phyloP scores from a whole-genome alignment of 2,113 vertebrate genomes.

The Ictidomys tridecemlineatus region DNA sequence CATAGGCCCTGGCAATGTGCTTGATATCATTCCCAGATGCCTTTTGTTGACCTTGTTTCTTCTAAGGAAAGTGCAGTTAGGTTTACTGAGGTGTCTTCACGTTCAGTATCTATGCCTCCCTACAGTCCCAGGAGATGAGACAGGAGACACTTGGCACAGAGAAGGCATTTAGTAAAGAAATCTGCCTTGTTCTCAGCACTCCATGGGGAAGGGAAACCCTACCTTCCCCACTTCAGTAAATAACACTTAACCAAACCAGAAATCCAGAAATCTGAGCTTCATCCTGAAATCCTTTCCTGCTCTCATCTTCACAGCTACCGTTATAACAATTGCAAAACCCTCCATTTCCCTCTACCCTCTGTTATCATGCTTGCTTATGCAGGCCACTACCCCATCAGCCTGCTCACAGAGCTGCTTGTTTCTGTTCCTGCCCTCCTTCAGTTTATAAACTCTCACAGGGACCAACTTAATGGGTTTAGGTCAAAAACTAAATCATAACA shows the following conservation, averaged over 20 bases:
- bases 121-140: background rate
- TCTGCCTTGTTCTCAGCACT: background rate
- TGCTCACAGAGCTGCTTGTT: background rate
- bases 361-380: accelerated
- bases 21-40: background rate
- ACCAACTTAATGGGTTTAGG: background rate
- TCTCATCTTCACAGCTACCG: background rate
- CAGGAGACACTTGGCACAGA: background rate
- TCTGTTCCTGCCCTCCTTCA: background rate
- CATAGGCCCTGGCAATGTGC: background rate
- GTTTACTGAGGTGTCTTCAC: background rate
- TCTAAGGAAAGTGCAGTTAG: background rate
- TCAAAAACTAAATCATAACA: background rate
- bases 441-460: background rate
- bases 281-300: background rate
- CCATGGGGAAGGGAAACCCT: background rate
- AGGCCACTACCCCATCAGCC: accelerated
- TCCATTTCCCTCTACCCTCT: background rate
- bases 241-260: background rate
- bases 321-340: no score
- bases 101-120: background rate
- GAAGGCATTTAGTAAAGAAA: background rate
- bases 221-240: background rate
- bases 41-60: background rate
- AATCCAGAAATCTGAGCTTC: background rate